Evolutionary conservation across 1,140 invertebrate species (phyloP).

Genomic region (Cydia strobilella): DNA sequence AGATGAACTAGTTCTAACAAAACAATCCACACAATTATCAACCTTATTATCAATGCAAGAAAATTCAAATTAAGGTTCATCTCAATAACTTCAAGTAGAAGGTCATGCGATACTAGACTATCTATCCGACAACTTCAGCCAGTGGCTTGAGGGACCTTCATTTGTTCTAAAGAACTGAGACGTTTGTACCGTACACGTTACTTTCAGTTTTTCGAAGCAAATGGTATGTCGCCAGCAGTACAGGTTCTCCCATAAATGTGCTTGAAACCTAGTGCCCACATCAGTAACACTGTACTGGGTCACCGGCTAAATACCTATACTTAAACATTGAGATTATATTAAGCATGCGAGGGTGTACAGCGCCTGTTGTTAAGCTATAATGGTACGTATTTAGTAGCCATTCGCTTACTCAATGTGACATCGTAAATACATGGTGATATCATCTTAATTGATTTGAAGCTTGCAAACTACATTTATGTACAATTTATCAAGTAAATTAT

Average conservation of each 20-base stretch:
- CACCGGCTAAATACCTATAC: not conserved
- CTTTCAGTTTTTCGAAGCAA: not conserved
- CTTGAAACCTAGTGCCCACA: not conserved
- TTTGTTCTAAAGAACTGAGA: constrained; percentile 5
- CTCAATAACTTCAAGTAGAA: not conserved
- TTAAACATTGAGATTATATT: constrained; percentile 25
- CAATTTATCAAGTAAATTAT: constrained; percentile 64
- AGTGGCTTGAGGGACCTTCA: not conserved
- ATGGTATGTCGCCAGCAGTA: constrained; percentile 1
- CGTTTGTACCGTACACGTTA: not conserved
- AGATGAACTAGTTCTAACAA: not conserved
- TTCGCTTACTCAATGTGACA: constrained; percentile 70
- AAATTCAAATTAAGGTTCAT: not conserved
- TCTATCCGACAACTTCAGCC: not conserved
- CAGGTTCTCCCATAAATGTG: not conserved
- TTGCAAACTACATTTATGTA: constrained; percentile 67
- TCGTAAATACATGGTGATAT: constrained; percentile 51
- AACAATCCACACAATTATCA: not conserved
- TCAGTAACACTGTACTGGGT: not conserved
- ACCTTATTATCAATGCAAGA: not conserved
- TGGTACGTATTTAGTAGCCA: constrained; percentile 32
- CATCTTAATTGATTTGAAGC: constrained; percentile 47
- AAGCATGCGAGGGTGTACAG: constrained; percentile 8
- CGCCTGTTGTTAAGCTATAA: constrained; percentile 16
- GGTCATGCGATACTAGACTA: not conserved